These are phyloP conservation scores for Muraenolepis orangiensis DNA, from an alignment of 2,797 vertebrate genomes.

Conservation along the genomic window DNA sequence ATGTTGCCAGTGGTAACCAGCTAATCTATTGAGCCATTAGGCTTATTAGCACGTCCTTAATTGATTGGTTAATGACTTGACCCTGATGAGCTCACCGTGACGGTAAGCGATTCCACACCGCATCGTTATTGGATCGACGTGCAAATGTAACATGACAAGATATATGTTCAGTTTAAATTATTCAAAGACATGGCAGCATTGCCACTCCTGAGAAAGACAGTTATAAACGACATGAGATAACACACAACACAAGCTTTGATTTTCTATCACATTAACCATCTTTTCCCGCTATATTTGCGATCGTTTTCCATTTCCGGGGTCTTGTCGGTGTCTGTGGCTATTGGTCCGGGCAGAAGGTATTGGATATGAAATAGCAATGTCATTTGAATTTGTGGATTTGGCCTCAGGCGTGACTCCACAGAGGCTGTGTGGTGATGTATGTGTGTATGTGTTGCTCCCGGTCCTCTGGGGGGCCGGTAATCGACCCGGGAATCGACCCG, in stretches of 20 bases:
- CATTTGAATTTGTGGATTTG: not conserved
- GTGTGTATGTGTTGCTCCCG: not conserved
- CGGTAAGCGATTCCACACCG: not conserved
- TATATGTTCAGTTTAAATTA: too few species aligned
- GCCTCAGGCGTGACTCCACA: not conserved
- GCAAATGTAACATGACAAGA: too few species aligned
- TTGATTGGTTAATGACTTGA: slow-evolving; percentile 1
- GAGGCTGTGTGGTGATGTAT: not conserved
- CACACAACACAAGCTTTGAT: not conserved
- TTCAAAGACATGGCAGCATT: not conserved
- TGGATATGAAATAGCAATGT: not conserved
- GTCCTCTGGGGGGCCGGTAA: not conserved
- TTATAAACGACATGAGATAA: not conserved
- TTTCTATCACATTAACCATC: not conserved
- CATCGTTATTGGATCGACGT: too few species aligned
- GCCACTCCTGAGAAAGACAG: not conserved
- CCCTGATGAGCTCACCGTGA: not conserved
- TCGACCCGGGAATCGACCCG: too few species aligned
- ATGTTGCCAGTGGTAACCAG: not conserved
- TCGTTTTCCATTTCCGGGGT: not conserved
- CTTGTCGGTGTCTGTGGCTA: not conserved
- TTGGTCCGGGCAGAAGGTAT: not conserved
- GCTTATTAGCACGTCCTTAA: not conserved
- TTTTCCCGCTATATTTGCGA: not conserved
- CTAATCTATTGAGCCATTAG: not conserved